Evolutionary conservation across 2,797 vertebrate species (phyloP).

Genomic region (Danio choprae): DNA sequence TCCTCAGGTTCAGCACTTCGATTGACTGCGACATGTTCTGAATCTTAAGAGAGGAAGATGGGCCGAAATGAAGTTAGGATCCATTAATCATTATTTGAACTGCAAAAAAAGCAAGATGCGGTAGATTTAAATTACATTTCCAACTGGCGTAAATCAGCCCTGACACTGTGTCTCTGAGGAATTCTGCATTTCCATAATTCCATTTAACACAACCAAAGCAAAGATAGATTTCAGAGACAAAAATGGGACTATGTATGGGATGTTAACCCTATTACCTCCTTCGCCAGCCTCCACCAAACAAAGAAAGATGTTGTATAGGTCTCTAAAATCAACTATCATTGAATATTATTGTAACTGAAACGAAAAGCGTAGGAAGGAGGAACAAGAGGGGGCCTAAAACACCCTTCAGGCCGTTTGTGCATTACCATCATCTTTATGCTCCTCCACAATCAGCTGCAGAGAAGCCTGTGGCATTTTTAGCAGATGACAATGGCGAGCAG

Average conservation of each 20-base stretch:
- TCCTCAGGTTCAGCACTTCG: constrained; percentile 95
- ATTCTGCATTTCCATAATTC: constrained; percentile 34
- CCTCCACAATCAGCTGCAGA: constrained; percentile 68
- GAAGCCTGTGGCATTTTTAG: constrained; percentile 61
- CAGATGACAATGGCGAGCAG: constrained; percentile 61
- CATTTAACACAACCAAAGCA: neutral
- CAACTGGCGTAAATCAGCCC: constrained; percentile 22
- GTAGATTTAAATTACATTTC: constrained; percentile 28
- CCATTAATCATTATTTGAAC: constrained; percentile 28
- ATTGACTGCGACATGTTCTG: constrained; percentile 99
- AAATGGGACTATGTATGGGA: neutral
- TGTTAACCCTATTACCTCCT: constrained; percentile 13
- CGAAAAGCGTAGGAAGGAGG: constrained; percentile 17
- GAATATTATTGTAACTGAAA: neutral
- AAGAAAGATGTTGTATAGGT: constrained; percentile 2
- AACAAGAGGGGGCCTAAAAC: constrained; percentile 66
- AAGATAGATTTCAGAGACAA: constrained; percentile 6
- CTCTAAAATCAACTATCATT: neutral
- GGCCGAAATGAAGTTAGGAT: constrained; percentile 29
- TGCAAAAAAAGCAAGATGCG: constrained; percentile 5
- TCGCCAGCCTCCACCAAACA: constrained; percentile 16
- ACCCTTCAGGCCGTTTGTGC: constrained; percentile 68
- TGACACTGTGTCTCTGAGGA: constrained; percentile 23
- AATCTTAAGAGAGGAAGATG: constrained; percentile 77
- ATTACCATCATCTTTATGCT: constrained; percentile 69